Evolutionary conservation across 2,797 vertebrate species (phyloP), one percentile per base, ranked within the genome.

Genomic region (Lateolabrax maculatus): DNA sequence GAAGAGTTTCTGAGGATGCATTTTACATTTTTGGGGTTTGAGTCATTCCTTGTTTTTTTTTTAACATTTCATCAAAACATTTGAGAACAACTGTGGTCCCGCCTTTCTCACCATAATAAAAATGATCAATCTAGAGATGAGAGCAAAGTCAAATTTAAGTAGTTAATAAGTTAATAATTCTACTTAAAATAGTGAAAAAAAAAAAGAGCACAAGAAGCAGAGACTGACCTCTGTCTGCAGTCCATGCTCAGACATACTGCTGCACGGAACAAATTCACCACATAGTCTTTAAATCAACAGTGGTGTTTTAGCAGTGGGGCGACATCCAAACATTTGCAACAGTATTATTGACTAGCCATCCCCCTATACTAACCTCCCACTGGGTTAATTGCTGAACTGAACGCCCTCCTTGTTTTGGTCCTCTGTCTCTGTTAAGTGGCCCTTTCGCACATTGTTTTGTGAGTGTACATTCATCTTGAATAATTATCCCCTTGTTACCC

Each of bases 401-500:
- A 34, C 56, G 34, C 46, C 62, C 67, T 77, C 75, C 73, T 87
- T 86, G 83, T 90, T 80, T 80, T 23, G 69, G 1, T n/a, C 43
- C n/a, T 61, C 29, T 60, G 29, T 68, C 41, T 72, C 37, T 48
- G 49, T 44, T 86, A 83, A 92, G 87, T 31, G 55, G 44, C 44
- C 68, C 80, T 62, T 90, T 87, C 78, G 80, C 52, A 3, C 67
- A 53, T 77, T 75, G 79, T 68, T 73, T 83, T 77, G n/a, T n/a
- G 58, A 64, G 70, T 44, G 75, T 34, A 46, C 19, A 53, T 53
- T 86, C 71, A 77, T 75, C 80, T 55, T 49, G 62, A 75, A 73
- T 85, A 88, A 90, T 89, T 83, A 85, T 23, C 86, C 66, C 75
- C 80, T 92, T 77, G 44, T 93, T 93, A 93, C 31, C 68, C 46